Percentiles rank a stretch among this genome's conserved stretches.
Evolutionary conservation across 2,797 vertebrate genomes (phyloP).

Genomic region (Cirrhinus molitorella): DNA sequence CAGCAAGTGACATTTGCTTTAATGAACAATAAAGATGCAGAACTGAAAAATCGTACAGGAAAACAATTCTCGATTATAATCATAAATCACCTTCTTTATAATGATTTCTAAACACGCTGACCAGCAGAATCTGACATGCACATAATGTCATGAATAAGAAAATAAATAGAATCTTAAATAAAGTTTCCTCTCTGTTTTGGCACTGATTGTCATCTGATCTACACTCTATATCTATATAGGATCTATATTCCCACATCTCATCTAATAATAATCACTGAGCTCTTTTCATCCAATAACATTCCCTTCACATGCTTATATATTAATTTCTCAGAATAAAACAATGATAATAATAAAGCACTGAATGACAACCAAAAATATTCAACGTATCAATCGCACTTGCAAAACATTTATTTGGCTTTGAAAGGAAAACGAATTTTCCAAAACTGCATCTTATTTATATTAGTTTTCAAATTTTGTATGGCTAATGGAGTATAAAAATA

Average conservation of each 20-base stretch:
- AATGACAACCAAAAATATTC: not conserved
- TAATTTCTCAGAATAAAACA: not conserved
- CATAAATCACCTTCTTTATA: slow-evolving; percentile 58
- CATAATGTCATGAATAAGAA: slow-evolving; percentile 79
- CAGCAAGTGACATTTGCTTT: not conserved
- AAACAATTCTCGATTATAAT: slow-evolving; percentile 50
- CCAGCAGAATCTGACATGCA: slow-evolving; percentile 79
- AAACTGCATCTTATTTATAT: slow-evolving; percentile 35
- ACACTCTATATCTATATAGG: slow-evolving; percentile 56
- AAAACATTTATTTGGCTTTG: slow-evolving; percentile 62
- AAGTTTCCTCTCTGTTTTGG: slow-evolving; percentile 63
- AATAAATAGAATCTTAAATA: slow-evolving; percentile 66
- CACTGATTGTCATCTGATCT: slow-evolving; percentile 78
- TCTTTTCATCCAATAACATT: slow-evolving; percentile 71
- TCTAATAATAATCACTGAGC: slow-evolving; percentile 65
- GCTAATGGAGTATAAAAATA: slow-evolving; percentile 31
- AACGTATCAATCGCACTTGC: not conserved
- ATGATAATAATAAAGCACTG: not conserved
- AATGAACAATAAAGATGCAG: slow-evolving; percentile 12
- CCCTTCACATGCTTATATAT: slow-evolving; percentile 61
- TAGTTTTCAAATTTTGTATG: slow-evolving; percentile 2
- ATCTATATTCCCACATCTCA: slow-evolving; percentile 61
- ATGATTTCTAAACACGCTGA: slow-evolving; percentile 73
- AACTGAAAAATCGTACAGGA: slow-evolving; percentile 31
- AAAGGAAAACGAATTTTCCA: slow-evolving; percentile 28